Base-by-base conservation (phyloP, 2,888 invertebrate species). In the Prosapia bicincta region DNA sequence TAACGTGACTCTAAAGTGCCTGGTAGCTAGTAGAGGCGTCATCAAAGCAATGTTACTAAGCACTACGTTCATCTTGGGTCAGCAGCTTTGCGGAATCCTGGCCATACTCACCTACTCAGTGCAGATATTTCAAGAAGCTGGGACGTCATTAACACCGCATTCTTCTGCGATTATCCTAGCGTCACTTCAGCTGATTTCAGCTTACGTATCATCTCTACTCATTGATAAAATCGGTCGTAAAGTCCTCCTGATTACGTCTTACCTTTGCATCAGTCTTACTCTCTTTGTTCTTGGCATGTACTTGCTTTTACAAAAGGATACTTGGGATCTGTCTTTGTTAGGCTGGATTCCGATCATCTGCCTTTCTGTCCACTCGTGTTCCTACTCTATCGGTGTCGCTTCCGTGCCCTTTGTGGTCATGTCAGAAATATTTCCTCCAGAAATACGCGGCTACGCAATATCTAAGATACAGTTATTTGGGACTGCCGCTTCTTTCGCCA, bases 51-150 rank as follows among this genome's bases (percentile, higher is more conserved):
- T 86, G 43, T 79, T 85, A 10, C 85, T 86, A 25, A 81, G 83
- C 0, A 71, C 85, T 24, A 84, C 83, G 24, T 81, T 86, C 15
- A 82, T 85, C 72, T 78, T 82, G 26, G 85, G 85, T 26, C 87
- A 87, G 79, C 87, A 87, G 77, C 78, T 85, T 1, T 83, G 85
- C 69, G 87, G 87, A 23, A 85, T 86, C 76, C 83, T 85, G 20
- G 84, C 85, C 0, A 84, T 87, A 81, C 83, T 86, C 75, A 83
- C 83, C n/a, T 83, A 82, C 78, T 79, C 84, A 3, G 83, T 82
- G 3, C 80, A 80, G 7, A 84, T 85, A 69, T 82, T 85, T 72
- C 67, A 82, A 73, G 82, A 81, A 20, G 80, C 83, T 3, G 83
- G 83, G 0, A 82, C 81, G 65, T 74, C 77, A 0, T 26, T 83